Base-by-base conservation (phyloP, 2,888 invertebrate species). In the Petrolisthes cinctipes region DNA sequence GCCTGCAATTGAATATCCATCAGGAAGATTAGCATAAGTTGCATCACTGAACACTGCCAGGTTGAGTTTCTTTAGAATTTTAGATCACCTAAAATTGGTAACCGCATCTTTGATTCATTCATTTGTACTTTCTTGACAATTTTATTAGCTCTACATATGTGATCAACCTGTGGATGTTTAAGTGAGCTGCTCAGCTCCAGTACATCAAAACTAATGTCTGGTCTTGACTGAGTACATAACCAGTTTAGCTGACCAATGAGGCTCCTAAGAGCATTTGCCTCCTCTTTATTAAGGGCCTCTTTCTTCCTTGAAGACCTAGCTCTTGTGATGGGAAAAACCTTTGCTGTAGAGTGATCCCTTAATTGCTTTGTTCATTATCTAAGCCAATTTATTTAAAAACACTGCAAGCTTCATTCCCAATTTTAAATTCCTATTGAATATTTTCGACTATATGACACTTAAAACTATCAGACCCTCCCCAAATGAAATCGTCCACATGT, bases 321-420 rank as follows among this genome's bases (percentile, higher is more conserved):
- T 17, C 56, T 17, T 17, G 57, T 57, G 9, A 80, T 57, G 20
- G 57, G 57, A 17, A 80, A 20, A n/a, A 56, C 14, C n/a, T 80
- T 14, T 80, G 80, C 7, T 80, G 17, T 11, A 80, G 76, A 17
- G 76, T 80, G 7, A 57, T 57, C 11, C 23, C 61, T 57, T 9
- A 23, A 57, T 57, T 23, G 57, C 61, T 57, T n/a, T 80, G 80
- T 6, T 11, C 57, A 20, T 14, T 23, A 23, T 80, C 57, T 20
- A 80, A 23, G 1, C 80, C 80, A 57, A 80, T 4, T 20, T 80
- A 80, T 80, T 57, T 80, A 57, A 80, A 80, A 57, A 14, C 57
- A 7, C 80, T 54, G 23, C 61, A 20, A 57, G 57, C 56, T 57
- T 61, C 57, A 7, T n/a, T 11, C 6, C 80, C 80, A n/a, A 57